A percentile compares a stretch with the other conserved stretches of the same genome.
These are phyloP conservation scores for Triplophysa dalaica DNA, from an alignment of 2,113 vertebrate species.

Conservation along the genomic window DNA sequence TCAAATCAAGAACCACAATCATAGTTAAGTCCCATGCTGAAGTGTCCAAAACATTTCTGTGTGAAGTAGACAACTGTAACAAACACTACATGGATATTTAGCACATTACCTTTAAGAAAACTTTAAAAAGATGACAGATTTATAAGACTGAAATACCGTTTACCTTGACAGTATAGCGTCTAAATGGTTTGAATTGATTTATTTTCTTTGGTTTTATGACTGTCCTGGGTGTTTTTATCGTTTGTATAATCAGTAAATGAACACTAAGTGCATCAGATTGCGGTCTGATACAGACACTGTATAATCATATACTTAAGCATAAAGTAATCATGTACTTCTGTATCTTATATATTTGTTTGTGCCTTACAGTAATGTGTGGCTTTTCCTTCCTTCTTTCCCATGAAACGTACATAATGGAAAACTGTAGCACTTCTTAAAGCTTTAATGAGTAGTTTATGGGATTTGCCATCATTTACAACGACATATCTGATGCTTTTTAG, in stretches of 20 bases:
- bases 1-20: not conserved
- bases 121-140: not conserved
- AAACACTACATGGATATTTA: not conserved
- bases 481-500: conserved; percentile 39
- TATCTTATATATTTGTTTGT: conserved; percentile 31
- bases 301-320: not conserved
- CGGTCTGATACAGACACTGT: not conserved
- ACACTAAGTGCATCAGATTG: conserved; percentile 11
- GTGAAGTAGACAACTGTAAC: not conserved
- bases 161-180: conserved; percentile 2
- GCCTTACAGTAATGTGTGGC: conserved; percentile 30
- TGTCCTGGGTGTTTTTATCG: not conserved
- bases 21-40: not conserved
- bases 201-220: conserved; percentile 1
- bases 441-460: conserved; percentile 32
- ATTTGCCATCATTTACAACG: conserved; percentile 16
- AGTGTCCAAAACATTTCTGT: conserved; percentile 7
- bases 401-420: conserved; percentile 15
- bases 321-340: conserved; percentile 7
- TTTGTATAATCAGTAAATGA: conserved; percentile 6
- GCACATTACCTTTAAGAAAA: not conserved
- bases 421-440: conserved; percentile 27
- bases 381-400: not conserved
- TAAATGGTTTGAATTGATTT: conserved; percentile 7
- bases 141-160: not conserved